phyloP scores from a whole-genome alignment of 2,113 vertebrate species.

The Macroglossus sobrinus region DNA sequence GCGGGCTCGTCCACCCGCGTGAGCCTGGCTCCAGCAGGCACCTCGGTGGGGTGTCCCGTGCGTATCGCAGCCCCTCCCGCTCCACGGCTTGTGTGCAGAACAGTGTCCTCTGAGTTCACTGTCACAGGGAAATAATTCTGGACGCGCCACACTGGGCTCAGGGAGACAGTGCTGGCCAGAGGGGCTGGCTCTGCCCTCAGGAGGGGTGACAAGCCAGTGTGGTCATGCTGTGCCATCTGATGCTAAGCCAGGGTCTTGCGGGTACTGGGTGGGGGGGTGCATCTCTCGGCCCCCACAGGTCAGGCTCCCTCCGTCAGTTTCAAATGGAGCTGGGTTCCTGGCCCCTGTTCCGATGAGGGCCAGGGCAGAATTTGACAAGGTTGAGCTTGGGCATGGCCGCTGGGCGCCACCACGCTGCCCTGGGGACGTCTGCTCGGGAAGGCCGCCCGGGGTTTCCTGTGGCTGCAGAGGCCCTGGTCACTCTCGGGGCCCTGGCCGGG shows the following conservation, averaged over 20 bases:
- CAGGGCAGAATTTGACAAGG: neutral
- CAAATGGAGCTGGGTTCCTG: neutral
- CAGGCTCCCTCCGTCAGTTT: fast-evolving
- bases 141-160: fast-evolving
- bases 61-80: fast-evolving
- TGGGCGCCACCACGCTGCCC: fast-evolving
- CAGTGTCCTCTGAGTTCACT: fast-evolving
- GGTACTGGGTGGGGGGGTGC: too few species aligned
- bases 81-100: neutral
- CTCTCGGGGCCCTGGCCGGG: fast-evolving
- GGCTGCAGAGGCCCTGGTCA: neutral
- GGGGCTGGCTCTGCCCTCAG: neutral
- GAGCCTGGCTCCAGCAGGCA: neutral
- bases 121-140: fast-evolving
- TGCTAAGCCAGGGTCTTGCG: fast-evolving
- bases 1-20: neutral
- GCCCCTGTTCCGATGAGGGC: fast-evolving
- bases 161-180: neutral
- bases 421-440: neutral
- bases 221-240: neutral
- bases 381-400: neutral
- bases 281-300: neutral
- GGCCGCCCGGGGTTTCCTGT: too few species aligned
- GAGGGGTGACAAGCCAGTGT: neutral
- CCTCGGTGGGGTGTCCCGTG: fast-evolving